Evolutionary conservation across 2,797 vertebrate species (phyloP), one percentile per base, ranked within the genome.

Genomic region (Dipus sagitta): DNA sequence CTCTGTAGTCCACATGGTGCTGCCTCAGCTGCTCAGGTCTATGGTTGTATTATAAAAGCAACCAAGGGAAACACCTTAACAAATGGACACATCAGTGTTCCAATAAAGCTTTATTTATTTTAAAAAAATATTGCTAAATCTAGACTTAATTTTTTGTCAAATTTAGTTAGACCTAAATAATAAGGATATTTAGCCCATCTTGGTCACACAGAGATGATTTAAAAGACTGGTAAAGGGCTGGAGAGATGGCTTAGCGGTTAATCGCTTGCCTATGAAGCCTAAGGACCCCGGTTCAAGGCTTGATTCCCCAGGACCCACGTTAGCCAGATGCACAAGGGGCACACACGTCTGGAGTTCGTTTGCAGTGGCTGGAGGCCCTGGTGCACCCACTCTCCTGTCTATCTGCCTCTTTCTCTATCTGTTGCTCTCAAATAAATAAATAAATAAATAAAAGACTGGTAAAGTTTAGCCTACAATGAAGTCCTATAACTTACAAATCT

Each of bases 51-150:
- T 77, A 9, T 65, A 85, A 65, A 86, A 89, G 23, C 6, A 58
- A 86, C 30, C 24, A 65, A 58, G 72, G 62, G 42, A 62, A 10
- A 38, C n/a, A 52, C 20, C 52, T 32, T 83, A 86, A 81, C 58
- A 77, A 90, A 67, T 21, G 26, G n/a, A 30, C 11, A 34, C 62
- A 42, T 1, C 65, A 64, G 1, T 13, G 18, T 77, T 92, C 47
- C 28, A 32, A 26, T 92, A 84, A 92, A 84, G 30, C 23, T 84
- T 92, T 85, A 88, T 81, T 78, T 85, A 91, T 81, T 74, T 74
- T 52, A 58, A 79, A 74, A 87, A 60, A 20, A 2, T 1, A 23
- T 2, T 74, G 13, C 34, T n/a, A 23, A n/a, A 77, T 87, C 62
- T 82, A 10, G 13, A 81, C 17, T 26, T 93, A 93, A 58, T 72